Evolutionary conservation across 64 coral and sea anemone genomes (phyloP), one percentile per base, ranked within the genome.

Genomic region (Montipora capricornis): DNA sequence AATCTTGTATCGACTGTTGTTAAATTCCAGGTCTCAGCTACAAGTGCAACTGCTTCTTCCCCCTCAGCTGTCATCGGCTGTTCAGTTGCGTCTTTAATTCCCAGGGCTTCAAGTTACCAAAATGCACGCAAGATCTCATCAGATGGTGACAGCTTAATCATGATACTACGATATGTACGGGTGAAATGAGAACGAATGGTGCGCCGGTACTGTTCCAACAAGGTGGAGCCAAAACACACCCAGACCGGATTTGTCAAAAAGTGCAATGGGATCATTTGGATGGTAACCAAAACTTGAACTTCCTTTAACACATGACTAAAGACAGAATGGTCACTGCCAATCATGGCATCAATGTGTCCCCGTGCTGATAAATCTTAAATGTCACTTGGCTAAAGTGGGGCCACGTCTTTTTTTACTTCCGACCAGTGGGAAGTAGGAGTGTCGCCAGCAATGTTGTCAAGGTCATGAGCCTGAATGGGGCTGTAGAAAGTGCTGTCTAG

Each of bases 361-460:
- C 90, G 3, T 66, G 37, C 16, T 17, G 69, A 45, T 60, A 67
- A 47, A 19, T 92, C 8, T 84, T 62, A 26, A 93, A 93, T 66
- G 80, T 60, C 67, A 91, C 69, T 66, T 57, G 53, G 53, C 90
- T 29, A 1, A 29, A 29, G 29, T 29, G 29, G 29, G 29, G 29
- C 29, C 29, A 93, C 49, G 86, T 96, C 9, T 81, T 46, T 53
- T 90, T 93, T 60, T 29, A 96, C 53, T 16, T n/a, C n/a, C n/a
- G n/a, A 89, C 90, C 90, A 96, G 69, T 64, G 85, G 44, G 86
- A 80, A 13, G 80, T 73, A 29, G 73, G 87, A 47, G 90, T 90
- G 73, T 96, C 86, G 46, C 85, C 53, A 13, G 90, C 46, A 68
- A 96, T 96, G 68, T 96, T 80, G 15, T 93, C 67, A 44, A 96